Conservation (phyloP, 2,797 vertebrate genomes). For the Phylloscopus collybita region DNA sequence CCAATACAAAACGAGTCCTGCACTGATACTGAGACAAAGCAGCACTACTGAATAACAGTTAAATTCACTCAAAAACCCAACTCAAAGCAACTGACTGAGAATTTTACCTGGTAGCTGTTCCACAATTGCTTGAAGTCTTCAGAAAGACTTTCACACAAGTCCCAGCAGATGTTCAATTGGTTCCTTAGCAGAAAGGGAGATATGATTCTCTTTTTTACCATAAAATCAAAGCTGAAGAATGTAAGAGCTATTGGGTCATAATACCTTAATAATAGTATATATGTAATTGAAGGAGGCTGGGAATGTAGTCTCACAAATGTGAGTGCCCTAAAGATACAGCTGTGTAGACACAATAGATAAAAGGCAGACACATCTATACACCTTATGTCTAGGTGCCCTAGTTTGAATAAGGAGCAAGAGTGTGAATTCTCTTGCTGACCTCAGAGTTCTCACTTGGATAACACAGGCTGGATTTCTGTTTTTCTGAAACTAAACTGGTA, state of each 20-base stretch:
- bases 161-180: not conserved
- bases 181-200: not conserved
- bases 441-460: not conserved
- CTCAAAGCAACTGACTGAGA: not conserved
- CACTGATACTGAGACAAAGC: not conserved
- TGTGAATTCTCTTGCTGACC: not conserved
- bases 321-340: not conserved
- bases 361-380: not conserved
- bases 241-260: not conserved
- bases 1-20: not conserved
- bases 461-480: not conserved
- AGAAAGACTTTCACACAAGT: not conserved
- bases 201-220: not conserved
- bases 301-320: not conserved
- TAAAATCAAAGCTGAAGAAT: not conserved
- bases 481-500: not conserved
- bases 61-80: not conserved
- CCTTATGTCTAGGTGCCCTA: not conserved
- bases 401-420: not conserved
- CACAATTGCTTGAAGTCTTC: not conserved
- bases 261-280: not conserved
- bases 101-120: not conserved
- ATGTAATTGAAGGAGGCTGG: not conserved
- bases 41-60: not conserved
- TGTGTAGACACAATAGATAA: not conserved